Evolutionary conservation across 1,140 invertebrate genomes (phyloP), one percentile per base, ranked within the genome.

Genomic region (Thaumetopoea pityocampa): DNA sequence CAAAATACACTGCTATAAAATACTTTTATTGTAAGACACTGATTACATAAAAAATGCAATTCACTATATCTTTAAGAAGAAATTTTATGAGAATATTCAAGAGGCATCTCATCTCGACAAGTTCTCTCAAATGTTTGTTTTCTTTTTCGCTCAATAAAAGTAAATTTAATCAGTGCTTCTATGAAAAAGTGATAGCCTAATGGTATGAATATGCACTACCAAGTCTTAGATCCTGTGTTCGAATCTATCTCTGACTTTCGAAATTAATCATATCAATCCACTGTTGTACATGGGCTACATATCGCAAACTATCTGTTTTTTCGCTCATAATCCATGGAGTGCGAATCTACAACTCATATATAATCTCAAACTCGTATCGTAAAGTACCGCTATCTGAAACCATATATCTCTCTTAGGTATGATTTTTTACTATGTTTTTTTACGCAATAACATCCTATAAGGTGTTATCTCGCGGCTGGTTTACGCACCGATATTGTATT

Each of bases 341-440:
- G 67, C 46, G 63, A 53, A 65, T 67, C 60, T 58, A 43, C 46
- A 52, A 53, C 49, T 61, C 63, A 57, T 78, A 71, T 67, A 71
- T 78, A 67, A 70, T 46, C 67, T 52, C 26, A 52, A 44, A 50
- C 57, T 63, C 51, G 65, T 51, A 69, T 76, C 66, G 62, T 69
- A 77, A 77, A 69, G 59, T 55, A 59, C 41, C 37, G 58, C 51
- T 51, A 58, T 34, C 43, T 43, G 56, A 63, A 59, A 55, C 57
- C 49, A 67, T 72, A 68, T 66, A 72, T 68, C 63, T 66, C 51
- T 60, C 49, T 58, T 66, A 67, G 54, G 38, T 37, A 54, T 36
- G 36, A 43, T 71, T 77, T 67, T 77, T 76, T 76, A 63, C 62
- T 51, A 55, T 78, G 74, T 76, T 67, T 77, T 80, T 80, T 71